Conservation (phyloP, 2,113 vertebrate genomes). For the Neotoma lepida region DNA sequence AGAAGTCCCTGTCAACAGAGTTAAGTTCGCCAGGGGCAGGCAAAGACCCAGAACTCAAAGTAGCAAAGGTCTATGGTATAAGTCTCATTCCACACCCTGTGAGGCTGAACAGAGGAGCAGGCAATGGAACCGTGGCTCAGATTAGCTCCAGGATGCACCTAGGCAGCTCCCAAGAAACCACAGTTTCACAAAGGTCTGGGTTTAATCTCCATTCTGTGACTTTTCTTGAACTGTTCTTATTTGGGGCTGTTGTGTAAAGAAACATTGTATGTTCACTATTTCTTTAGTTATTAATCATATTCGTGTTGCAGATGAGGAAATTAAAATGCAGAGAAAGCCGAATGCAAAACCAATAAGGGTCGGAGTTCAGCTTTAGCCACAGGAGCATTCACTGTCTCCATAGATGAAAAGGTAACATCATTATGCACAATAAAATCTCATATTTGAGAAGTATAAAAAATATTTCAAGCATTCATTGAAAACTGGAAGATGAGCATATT, state of each 20-base stretch:
- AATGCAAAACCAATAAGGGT: background rate
- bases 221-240: background rate
- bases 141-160: background rate
- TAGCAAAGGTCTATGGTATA: background rate
- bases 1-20: background rate
- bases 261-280: background rate
- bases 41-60: background rate
- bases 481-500: background rate
- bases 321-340: background rate
- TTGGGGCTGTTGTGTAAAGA: background rate
- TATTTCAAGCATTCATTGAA: background rate
- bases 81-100: background rate
- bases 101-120: background rate
- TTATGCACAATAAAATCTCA: background rate
- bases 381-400: background rate
- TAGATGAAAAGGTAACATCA: background rate
- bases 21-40: background rate
- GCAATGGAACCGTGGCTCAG: background rate
- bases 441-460: background rate
- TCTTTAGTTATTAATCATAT: background rate
- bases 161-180: background rate
- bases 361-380: background rate
- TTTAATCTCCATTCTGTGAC: background rate
- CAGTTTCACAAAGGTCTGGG: background rate
- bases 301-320: constrained; percentile 2